Evolutionary conservation across 2,113 vertebrate species (phyloP).

Genomic region (Thymallus thymallus): DNA sequence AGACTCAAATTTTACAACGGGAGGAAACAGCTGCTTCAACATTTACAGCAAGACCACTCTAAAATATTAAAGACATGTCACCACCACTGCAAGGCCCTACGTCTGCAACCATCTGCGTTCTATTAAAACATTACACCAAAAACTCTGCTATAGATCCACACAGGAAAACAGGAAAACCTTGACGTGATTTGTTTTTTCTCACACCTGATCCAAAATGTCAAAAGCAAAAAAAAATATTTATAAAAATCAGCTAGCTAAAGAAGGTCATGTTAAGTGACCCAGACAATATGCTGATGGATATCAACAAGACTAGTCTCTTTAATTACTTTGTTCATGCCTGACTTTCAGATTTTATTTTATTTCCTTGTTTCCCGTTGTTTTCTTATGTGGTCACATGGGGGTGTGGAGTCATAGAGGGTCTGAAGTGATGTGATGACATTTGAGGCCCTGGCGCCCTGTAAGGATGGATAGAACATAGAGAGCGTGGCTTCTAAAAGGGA

Average conservation of each 20-base stretch:
- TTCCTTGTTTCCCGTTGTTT: background rate
- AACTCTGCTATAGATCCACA: conserved; percentile 59
- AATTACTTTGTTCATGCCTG: background rate
- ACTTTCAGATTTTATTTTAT: background rate
- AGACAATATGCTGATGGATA: background rate
- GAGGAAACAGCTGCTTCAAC: conserved; percentile 77
- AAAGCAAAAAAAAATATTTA: background rate
- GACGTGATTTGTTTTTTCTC: conserved; percentile 47
- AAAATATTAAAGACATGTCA: conserved; percentile 81
- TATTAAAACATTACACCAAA: conserved; percentile 75
- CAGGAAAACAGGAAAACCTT: conserved; percentile 49
- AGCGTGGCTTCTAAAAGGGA: conserved; percentile 55
- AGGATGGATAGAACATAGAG: conserved; percentile 27
- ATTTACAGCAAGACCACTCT: conserved; percentile 81
- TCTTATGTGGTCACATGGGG: conserved; percentile 15
- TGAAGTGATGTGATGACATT: conserved; percentile 31
- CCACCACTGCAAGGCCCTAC: conserved; percentile 63
- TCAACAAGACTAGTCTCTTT: background rate
- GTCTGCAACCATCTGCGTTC: conserved; percentile 78
- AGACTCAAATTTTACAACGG: conserved; percentile 68
- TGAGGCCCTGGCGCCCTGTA: conserved; percentile 42
- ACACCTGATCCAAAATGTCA: conserved; percentile 22
- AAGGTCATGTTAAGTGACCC: background rate
- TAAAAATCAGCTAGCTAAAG: background rate
- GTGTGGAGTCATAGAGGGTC: conserved; percentile 29